Evolutionary conservation across 2,797 vertebrate species (phyloP).

Genomic region (Onychomys arenicola): DNA sequence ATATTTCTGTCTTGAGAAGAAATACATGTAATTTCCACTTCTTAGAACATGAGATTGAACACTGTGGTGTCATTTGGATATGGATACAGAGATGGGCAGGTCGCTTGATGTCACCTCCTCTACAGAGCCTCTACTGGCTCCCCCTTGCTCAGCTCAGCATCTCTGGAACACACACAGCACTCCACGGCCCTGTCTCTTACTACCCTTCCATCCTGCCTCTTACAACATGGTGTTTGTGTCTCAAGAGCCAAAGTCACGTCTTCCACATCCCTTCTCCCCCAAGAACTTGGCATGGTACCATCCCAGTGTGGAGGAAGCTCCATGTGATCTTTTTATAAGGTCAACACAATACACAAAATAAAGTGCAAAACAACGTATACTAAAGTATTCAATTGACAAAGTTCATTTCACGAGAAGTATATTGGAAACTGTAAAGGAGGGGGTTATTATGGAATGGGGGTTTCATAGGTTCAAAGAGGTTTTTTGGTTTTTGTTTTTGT

Average conservation of each 20-base stretch:
- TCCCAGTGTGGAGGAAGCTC: not conserved
- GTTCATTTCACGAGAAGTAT: not conserved
- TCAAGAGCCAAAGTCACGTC: not conserved
- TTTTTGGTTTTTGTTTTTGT: too few relatives aligned
- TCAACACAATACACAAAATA: not conserved
- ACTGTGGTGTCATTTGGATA: not conserved
- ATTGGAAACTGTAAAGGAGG: not conserved
- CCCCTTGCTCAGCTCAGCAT: fast-evolving
- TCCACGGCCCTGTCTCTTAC: not conserved
- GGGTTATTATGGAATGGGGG: not conserved
- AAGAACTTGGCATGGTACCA: not conserved
- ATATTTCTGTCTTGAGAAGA: slow-evolving; percentile 14
- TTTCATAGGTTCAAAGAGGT: not conserved
- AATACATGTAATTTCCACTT: not conserved
- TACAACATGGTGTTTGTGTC: not conserved
- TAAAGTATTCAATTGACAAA: not conserved
- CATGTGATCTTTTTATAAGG: not conserved
- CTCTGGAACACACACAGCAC: not conserved
- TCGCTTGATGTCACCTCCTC: not conserved
- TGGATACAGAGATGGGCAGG: not conserved
- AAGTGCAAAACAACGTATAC: not conserved
- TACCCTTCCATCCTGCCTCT: not conserved
- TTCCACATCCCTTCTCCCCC: not conserved
- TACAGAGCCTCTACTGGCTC: fast-evolving
- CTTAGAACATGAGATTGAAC: not conserved